Evolutionary conservation across 2,888 invertebrate species (phyloP), one percentile per base, ranked within the genome.

Genomic region (Xestobium rufovillosum): DNA sequence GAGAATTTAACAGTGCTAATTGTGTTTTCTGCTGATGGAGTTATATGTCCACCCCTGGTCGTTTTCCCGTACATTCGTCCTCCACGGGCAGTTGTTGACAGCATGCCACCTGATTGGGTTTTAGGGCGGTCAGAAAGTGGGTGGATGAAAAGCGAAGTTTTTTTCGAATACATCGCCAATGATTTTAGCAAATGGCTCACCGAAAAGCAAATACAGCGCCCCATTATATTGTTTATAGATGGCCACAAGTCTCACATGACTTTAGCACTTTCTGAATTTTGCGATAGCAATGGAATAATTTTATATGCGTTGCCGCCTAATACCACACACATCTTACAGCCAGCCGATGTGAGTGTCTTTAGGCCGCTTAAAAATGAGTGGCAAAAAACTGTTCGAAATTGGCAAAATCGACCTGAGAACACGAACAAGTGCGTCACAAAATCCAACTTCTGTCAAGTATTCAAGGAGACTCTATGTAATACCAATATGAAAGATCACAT

Each of bases 51-150:
- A 8, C 32, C 31, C 4, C 4, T 13, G 3, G 16, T 39, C 2
- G 34, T 45, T 2, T 43, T 38, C 34, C 42, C 39, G 3, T 49
- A 46, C 37, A 36, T 43, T 1, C 34, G 36, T 19, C 43, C 47
- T 19, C 49, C 47, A 15, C 34, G 29, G 30, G 15, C 28, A 13
- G 15, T 44, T 23, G 31, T 35, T 0, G 39, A 51, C 14, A 51
- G 50, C 16, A 47, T 60, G 15, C 57, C 59, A 11, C 26, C 43
- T 31, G 48, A 54, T 32, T 60, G 58, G 60, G 52, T 55, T 14
- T 48, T 59, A 14, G 47, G 48, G 13, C n/a, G n/a, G n/a, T n/a
- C n/a, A n/a, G n/a, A n/a, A n/a, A n/a, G n/a, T n/a, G n/a, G n/a
- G n/a, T n/a, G n/a, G n/a, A n/a, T n/a, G n/a, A n/a, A n/a, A n/a